Evolutionary conservation across 2,888 invertebrate species (phyloP).

Genomic region (Drosophila incognita): DNA sequence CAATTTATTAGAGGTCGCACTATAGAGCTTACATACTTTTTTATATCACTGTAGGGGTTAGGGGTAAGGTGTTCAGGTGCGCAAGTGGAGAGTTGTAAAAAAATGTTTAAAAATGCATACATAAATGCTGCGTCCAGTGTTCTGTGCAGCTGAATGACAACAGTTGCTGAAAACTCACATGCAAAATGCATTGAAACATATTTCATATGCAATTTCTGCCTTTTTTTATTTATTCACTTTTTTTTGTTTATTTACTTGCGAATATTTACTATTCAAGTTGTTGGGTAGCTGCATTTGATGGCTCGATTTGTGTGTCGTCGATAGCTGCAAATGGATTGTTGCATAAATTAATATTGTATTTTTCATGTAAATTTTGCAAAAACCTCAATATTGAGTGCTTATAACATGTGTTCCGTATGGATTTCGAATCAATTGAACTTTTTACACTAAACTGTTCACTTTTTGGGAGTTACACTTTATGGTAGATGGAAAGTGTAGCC

Average conservation of each 20-base stretch:
- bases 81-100: not conserved
- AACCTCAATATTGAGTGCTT: conserved; percentile 9
- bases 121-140: conserved; percentile 8
- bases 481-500: not conserved
- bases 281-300: conserved; percentile 59
- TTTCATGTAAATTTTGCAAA: conserved; percentile 51
- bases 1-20: not conserved
- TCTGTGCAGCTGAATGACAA: conserved; percentile 55
- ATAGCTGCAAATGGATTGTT: conserved; percentile 52
- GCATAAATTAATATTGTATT: conserved; percentile 67
- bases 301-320: conserved; percentile 52
- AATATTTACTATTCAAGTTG: conserved; percentile 15
- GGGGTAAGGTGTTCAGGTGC: not conserved
- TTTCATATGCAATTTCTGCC: conserved; percentile 38
- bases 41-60: not conserved
- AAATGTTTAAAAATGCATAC: conserved; percentile 1
- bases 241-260: not conserved
- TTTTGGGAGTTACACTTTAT: not conserved
- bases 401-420: not conserved
- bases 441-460: not conserved
- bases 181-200: conserved; percentile 60
- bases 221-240: conserved; percentile 4
- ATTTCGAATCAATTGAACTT: not conserved
- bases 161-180: conserved; percentile 66
- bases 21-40: not conserved